Conservation (phyloP, 1,140 invertebrate genomes). For the Lucilia sericata region DNA sequence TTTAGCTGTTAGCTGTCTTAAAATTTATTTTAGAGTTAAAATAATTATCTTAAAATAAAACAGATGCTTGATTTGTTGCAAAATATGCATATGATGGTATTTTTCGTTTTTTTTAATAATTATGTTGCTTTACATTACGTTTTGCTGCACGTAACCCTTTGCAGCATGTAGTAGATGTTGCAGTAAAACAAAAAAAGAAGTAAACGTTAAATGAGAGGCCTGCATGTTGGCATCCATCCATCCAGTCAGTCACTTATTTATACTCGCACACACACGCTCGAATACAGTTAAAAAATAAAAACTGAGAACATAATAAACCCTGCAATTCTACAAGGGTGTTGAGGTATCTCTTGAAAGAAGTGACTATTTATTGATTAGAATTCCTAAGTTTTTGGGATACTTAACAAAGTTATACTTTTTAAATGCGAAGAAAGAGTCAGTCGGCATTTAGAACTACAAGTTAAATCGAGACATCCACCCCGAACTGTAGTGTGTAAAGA, state of each 20-base stretch:
- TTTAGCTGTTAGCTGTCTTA: neutral
- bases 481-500: too few species aligned
- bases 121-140: neutral
- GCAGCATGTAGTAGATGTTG: neutral
- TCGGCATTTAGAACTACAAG: too few species aligned
- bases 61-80: slow-evolving; percentile 49
- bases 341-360: too few species aligned
- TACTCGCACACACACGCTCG: neutral
- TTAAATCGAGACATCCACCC: too few species aligned
- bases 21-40: neutral
- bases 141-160: neutral
- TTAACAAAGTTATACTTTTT: too few species aligned
- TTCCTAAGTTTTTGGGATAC: too few species aligned
- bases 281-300: neutral
- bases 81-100: slow-evolving; percentile 42
- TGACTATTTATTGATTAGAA: too few species aligned
- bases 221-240: slow-evolving; percentile 20
- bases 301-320: too few species aligned
- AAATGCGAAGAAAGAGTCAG: too few species aligned
- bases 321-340: too few species aligned
- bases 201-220: neutral
- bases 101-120: neutral
- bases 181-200: neutral
- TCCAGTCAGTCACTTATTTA: neutral
- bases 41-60: slow-evolving; percentile 27